Conservation (phyloP, 2,113 vertebrate genomes). For the Daphoenositta chrysoptera region DNA sequence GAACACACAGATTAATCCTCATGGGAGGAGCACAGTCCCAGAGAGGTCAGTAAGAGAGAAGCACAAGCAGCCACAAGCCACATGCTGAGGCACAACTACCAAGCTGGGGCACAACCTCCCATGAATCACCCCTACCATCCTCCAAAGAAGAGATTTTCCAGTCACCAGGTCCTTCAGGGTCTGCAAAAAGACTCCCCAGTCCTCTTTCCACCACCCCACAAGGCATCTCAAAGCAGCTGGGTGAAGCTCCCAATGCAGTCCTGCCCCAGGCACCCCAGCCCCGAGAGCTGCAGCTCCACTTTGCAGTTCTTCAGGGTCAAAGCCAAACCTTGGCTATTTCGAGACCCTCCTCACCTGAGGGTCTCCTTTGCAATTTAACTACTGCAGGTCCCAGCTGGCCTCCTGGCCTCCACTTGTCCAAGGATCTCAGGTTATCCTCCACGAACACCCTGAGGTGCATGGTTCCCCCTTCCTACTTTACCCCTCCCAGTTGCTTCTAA, state of each 20-base stretch:
- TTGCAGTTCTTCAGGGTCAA: background rate
- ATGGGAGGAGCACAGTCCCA: background rate
- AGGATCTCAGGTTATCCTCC: background rate
- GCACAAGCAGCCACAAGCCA: background rate
- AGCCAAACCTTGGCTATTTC: background rate
- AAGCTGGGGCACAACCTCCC: background rate
- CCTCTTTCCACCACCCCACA: background rate
- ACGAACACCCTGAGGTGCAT: fast-evolving
- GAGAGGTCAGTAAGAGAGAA: background rate
- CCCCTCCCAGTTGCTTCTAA: background rate
- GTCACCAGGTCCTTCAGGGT: background rate
- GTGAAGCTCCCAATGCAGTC: background rate
- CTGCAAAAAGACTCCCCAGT: background rate
- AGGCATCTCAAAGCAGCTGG: background rate
- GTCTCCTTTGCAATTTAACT: background rate
- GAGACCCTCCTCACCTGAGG: background rate
- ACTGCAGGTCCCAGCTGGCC: background rate
- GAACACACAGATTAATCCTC: background rate
- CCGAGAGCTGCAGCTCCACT: background rate
- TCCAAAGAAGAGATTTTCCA: background rate
- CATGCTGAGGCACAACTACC: background rate
- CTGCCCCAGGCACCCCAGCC: fast-evolving
- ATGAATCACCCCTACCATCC: fast-evolving
- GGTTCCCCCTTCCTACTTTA: background rate
- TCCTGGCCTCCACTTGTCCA: background rate